A percentile compares a stretch with the other conserved stretches of the same genome.
Conservation (phyloP, 2,797 vertebrate genomes). For the Xenops minutus region DNA sequence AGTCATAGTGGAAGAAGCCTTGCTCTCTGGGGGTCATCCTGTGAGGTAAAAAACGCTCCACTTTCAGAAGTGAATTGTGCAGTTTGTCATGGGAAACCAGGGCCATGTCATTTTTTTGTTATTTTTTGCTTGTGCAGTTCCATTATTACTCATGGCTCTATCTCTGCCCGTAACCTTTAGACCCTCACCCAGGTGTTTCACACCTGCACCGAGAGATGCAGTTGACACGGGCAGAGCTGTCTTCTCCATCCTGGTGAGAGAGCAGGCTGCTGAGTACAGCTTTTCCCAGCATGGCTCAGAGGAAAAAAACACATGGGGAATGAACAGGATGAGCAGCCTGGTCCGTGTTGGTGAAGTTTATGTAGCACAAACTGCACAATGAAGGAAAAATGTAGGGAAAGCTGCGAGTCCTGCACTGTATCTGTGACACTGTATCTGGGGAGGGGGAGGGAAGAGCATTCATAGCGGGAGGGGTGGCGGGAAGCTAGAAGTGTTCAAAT, state of each 20-base stretch:
- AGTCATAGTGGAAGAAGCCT: not conserved
- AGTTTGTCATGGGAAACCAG: conserved; percentile 46
- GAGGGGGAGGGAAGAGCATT: conserved; percentile 30
- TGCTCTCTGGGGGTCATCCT: not conserved
- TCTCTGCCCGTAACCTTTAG: conserved; percentile 15
- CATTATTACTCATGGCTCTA: conserved; percentile 28
- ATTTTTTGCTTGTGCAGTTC: conserved; percentile 56
- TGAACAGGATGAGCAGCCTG: conserved; percentile 32
- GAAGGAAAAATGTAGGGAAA: conserved; percentile 69
- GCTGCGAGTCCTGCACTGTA: conserved; percentile 62
- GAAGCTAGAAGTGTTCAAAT: conserved; percentile 69
- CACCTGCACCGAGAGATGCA: not conserved
- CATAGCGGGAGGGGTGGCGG: not conserved
- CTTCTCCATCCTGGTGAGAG: conserved; percentile 13
- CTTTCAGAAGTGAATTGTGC: conserved; percentile 21
- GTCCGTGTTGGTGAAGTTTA: not conserved
- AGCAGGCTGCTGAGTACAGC: not conserved
- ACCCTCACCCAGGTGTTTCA: conserved; percentile 5
- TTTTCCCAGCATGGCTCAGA: not conserved
- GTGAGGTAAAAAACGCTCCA: conserved; percentile 18
- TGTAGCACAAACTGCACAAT: conserved; percentile 65
- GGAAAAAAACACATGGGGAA: not conserved
- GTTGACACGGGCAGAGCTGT: not conserved
- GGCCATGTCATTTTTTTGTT: not conserved
- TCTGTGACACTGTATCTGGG: conserved; percentile 59